Base-by-base conservation (phyloP, 2,888 invertebrate genomes). In the Acleris laterana region DNA sequence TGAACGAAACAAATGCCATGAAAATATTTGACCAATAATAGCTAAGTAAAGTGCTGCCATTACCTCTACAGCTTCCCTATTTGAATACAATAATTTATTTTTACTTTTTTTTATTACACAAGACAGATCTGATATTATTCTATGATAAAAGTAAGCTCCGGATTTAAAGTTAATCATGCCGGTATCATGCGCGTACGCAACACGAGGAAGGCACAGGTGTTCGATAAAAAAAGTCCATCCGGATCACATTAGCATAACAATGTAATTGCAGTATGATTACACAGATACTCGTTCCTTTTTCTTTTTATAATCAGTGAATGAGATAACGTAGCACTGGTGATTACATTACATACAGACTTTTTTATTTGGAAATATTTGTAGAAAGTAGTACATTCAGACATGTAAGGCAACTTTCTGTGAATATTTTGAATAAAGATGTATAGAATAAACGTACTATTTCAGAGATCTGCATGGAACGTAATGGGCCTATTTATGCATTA, bases 231-330 rank as follows among this genome's bases (percentile, higher is more conserved):
- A 66, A 51, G n/a, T 19, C 32, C 42, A 61, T 60, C 61, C 62
- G 62, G 62, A 66, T 62, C 66, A 22, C 20, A 56, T 65, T 65
- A 65, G 32, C 66, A 57, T 66, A 57, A 57, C 66, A 66, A 66
- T 66, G 66, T 38, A 55, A 66, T 66, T 66, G 62, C 62, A 38
- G 61, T 44, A 62, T 56, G 55, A 56, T 19, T 55, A 42, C 42
- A 38, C 52, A 48, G 58, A 51, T 11, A 19, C n/a, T 57, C 38
- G 19, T 17, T 59, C 32, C 20, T 32, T 59, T 17, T 51, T 65
- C 22, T 56, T 62, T 51, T 51, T 44, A 56, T 38, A 38, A 57
- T 52, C 20, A 25, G 48, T 57, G 52, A 56, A 51, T 28, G 57
- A 51, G 50, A 60, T 44, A 60, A 22, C 60, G 57, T 66, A 62